Percentiles rank a stretch among this genome's conserved stretches.
These are phyloP conservation scores for Dendroctonus ponderosae DNA, from an alignment of 1,140 invertebrate species.

Conservation along the genomic window DNA sequence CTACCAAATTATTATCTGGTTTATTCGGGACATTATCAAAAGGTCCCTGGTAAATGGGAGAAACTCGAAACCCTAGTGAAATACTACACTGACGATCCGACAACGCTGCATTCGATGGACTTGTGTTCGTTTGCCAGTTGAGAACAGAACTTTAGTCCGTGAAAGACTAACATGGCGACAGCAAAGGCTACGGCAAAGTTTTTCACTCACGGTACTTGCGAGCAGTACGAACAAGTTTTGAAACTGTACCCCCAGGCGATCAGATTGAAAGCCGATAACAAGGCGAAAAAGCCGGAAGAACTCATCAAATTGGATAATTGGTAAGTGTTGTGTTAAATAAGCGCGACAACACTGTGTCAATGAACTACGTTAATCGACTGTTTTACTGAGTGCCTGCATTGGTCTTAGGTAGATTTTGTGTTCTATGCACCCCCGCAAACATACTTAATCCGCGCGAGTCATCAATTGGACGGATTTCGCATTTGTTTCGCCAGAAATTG, in stretches of 20 bases:
- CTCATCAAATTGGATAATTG: constrained; percentile 90
- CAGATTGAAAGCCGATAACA: constrained; percentile 80
- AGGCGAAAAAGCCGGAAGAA: constrained; percentile 88
- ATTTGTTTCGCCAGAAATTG: constrained; percentile 20
- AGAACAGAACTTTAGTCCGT: constrained; percentile 29
- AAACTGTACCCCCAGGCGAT: constrained; percentile 86
- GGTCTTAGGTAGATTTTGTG: constrained; percentile 38
- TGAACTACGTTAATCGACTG: constrained; percentile 49
- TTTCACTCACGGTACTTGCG: constrained; percentile 81
- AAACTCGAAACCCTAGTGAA: neutral
- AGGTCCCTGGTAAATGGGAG: neutral
- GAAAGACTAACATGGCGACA: constrained; percentile 64
- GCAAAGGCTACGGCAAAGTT: constrained; percentile 85
- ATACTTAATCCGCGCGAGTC: constrained; percentile 14
- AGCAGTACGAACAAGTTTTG: constrained; percentile 83
- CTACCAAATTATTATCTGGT: too few species aligned
- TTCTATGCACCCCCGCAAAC: constrained; percentile 54
- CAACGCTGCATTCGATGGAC: constrained; percentile 25
- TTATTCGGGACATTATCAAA: neutral
- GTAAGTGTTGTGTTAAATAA: constrained; percentile 61
- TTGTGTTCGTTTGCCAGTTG: constrained; percentile 20
- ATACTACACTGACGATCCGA: neutral
- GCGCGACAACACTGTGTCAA: constrained; percentile 48
- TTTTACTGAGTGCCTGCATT: constrained; percentile 20
- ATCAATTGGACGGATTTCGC: constrained; percentile 11